phyloP scores from a whole-genome alignment of 23 tunicate genomes.

The Corella eumyota region DNA sequence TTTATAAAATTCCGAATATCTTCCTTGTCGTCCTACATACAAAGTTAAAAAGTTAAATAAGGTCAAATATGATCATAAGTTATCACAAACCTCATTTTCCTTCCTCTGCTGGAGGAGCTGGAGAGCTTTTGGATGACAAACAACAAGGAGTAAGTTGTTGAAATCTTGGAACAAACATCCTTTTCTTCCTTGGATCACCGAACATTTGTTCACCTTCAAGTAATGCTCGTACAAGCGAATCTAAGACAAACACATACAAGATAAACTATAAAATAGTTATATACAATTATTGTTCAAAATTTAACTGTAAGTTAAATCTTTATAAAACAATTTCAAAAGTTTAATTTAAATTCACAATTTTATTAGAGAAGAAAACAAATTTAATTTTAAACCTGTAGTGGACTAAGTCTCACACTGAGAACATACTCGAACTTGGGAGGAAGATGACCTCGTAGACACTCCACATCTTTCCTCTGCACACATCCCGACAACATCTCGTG shows the following conservation, averaged over 20 bases:
- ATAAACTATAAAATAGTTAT: too few species aligned
- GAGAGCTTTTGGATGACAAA: slow-evolving; percentile 45
- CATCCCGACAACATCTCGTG: slow-evolving; percentile 80
- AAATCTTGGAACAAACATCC: slow-evolving; percentile 51
- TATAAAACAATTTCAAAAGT: too few species aligned
- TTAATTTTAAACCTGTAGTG: neutral
- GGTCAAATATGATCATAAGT: too few species aligned
- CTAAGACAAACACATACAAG: slow-evolving; percentile 13
- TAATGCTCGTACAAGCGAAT: slow-evolving; percentile 56
- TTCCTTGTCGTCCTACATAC: neutral
- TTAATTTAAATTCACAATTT: neutral
- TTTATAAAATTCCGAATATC: slow-evolving; percentile 7
- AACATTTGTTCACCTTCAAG: slow-evolving; percentile 16
- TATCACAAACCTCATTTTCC: too few species aligned
- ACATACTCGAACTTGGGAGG: slow-evolving; percentile 70
- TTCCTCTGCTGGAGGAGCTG: slow-evolving; percentile 15
- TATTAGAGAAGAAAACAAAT: neutral
- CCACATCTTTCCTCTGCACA: slow-evolving; percentile 87
- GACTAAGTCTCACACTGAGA: neutral
- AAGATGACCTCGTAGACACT: slow-evolving; percentile 41
- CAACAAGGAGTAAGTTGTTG: slow-evolving; percentile 30
- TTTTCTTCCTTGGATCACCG: slow-evolving; percentile 13
- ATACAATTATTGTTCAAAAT: too few species aligned
- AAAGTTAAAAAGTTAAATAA: too few species aligned
- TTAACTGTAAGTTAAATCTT: too few species aligned